Base-by-base conservation (phyloP, 2,797 vertebrate species). In the Gymnodraco acuticeps region DNA sequence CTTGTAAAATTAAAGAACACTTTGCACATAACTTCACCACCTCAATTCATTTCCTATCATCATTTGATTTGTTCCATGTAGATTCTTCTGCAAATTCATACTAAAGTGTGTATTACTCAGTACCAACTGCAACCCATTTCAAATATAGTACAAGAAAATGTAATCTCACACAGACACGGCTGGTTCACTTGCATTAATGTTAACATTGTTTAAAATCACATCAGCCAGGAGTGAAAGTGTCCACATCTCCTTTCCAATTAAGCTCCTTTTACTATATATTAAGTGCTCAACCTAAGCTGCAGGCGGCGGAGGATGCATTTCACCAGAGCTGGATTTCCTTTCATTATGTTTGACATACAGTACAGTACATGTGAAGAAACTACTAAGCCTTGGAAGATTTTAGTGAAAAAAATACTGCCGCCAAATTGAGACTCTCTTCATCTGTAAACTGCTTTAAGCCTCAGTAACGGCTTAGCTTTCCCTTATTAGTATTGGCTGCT, bases 391-490 rank as follows among this genome's bases (percentile, higher is more conserved):
- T 61, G 43, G 70, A 79, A 86, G 85, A 92, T 81, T 89, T 88
- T 81, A 77, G 75, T 72, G 84, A 70, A 62, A 73, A 65, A 79
- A 81, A 72, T 55, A 59, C 78, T 75, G 79, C 77, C 84, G 86
- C 87, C 88, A 90, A 88, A 88, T 82, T 83, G 73, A 88, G 85
- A 80, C 83, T 81, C 86, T 84, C 88, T 81, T 87, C 75, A 85
- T 91, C 88, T 84, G 70, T 91, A 92, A 94, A 87, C 88, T 85
- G 75, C 84, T 87, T 87, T 91, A 87, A 89, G 85, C 85, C 74
- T 82, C 80, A 80, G 88, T 87, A 76, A 88, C 75, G 56, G 87
- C 90, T 91, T 88, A 93, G 88, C 88, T 76, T 75, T 71, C 64
- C 78, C 80, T 91, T 87, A 89, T 92, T 91, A 84, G 79, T 83